Conservation (phyloP, 1,140 invertebrate genomes). For the Neodiprion lecontei region DNA sequence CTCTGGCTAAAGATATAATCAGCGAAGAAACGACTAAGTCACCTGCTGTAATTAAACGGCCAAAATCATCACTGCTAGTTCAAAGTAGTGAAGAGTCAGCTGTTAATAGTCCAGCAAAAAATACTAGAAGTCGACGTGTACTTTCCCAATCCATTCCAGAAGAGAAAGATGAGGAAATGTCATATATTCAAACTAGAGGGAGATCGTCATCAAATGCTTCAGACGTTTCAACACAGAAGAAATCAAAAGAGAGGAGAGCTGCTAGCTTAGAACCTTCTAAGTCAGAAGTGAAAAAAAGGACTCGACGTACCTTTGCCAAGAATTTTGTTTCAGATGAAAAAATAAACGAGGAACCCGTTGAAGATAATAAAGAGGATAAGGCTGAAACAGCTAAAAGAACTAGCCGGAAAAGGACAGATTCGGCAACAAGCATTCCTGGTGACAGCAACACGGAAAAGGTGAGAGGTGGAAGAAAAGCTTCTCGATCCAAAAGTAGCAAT, state of each 20-base stretch:
- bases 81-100: slow-evolving; percentile 4
- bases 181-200: slow-evolving; percentile 24
- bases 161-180: slow-evolving; percentile 39
- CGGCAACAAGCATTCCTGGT: slow-evolving; percentile 18
- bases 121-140: slow-evolving; percentile 36
- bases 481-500: slow-evolving; percentile 23
- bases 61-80: not conserved
- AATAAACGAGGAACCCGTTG: slow-evolving; percentile 31
- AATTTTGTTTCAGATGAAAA: slow-evolving; percentile 28
- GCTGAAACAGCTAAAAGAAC: not conserved
- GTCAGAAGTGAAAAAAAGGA: slow-evolving; percentile 10
- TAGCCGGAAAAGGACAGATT: slow-evolving; percentile 34
- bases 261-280: slow-evolving; percentile 39
- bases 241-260: slow-evolving; percentile 39
- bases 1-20: slow-evolving; percentile 10
- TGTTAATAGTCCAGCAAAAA: slow-evolving; percentile 29
- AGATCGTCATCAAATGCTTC: slow-evolving; percentile 17
- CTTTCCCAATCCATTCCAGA: slow-evolving; percentile 47
- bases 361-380: slow-evolving; percentile 8
- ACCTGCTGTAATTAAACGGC: not conserved
- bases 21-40: slow-evolving; percentile 9
- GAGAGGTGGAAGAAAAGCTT: slow-evolving; percentile 33
- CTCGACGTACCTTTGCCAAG: slow-evolving; percentile 26
- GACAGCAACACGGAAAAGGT: slow-evolving; percentile 23
- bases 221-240: not conserved